phyloP scores from a whole-genome alignment of 2,113 vertebrate genomes.

The Rhea pennata region DNA sequence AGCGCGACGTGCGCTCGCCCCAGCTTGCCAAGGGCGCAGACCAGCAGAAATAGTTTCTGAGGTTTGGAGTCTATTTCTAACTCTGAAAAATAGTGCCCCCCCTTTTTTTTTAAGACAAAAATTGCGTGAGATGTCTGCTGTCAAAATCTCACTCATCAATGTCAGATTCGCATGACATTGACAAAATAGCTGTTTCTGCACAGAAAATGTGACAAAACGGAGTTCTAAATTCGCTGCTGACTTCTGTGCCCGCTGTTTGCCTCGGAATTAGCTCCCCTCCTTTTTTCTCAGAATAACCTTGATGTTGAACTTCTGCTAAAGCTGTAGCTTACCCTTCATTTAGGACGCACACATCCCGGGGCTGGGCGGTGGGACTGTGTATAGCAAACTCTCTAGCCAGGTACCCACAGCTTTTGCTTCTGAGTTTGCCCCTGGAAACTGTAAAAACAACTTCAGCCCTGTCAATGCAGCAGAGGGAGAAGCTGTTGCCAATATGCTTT shows the following conservation, averaged over 20 bases:
- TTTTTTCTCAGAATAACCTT: not conserved
- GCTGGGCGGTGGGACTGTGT: not conserved
- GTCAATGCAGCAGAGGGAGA: not conserved
- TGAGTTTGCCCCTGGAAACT: not conserved
- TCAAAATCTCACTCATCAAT: slow-evolving; percentile 56
- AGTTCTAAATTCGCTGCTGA: not conserved
- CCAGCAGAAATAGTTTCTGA: not conserved
- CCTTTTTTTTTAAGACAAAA: slow-evolving; percentile 32
- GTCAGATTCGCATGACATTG: slow-evolving; percentile 49
- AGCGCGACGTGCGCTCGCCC: rapidly evolving
- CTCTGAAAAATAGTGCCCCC: not conserved
- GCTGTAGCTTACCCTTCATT: not conserved
- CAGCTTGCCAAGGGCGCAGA: not conserved
- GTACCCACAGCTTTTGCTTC: not conserved
- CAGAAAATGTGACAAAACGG: slow-evolving; percentile 38
- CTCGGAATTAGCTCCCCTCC: not conserved
- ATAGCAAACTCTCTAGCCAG: too few relatives aligned
- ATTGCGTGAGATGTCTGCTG: slow-evolving; percentile 41
- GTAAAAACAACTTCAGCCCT: not conserved
- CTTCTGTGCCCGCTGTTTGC: not conserved
- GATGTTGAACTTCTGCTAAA: not conserved
- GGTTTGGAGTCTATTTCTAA: slow-evolving; percentile 45
- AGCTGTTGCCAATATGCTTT: not conserved
- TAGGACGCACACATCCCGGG: not conserved
- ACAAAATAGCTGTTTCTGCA: slow-evolving; percentile 54